phyloP scores from a whole-genome alignment of 2,113 vertebrate genomes.

The Callorhinus ursinus region DNA sequence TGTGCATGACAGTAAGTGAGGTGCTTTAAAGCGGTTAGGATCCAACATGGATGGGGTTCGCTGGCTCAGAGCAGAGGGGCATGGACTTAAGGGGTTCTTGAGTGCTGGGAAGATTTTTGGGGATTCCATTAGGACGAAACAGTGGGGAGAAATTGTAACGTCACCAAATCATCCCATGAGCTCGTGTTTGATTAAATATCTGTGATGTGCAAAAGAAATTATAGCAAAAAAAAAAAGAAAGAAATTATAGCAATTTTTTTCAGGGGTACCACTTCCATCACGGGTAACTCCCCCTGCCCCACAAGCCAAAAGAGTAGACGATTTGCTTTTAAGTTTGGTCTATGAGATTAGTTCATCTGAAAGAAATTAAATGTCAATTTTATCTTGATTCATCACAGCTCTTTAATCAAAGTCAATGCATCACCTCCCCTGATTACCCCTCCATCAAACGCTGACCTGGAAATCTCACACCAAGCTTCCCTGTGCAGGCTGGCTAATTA shows the following conservation, averaged over 20 bases:
- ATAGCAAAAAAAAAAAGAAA: slow-evolving; percentile 61
- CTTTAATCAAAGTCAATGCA: slow-evolving; percentile 87
- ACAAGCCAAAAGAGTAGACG: slow-evolving; percentile 71
- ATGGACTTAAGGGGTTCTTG: not conserved
- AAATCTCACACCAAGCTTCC: slow-evolving; percentile 83
- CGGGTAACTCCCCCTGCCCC: not conserved
- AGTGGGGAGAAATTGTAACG: slow-evolving; percentile 54
- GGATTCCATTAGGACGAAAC: slow-evolving; percentile 51
- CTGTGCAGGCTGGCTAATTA: slow-evolving; percentile 85
- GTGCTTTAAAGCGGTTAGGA: not conserved
- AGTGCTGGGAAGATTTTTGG: not conserved
- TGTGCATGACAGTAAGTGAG: not conserved
- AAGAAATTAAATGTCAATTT: slow-evolving; percentile 86
- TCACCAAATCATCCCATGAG: slow-evolving; percentile 45
- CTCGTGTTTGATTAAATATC: slow-evolving; percentile 72
- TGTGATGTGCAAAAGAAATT: slow-evolving; percentile 71
- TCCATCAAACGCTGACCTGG: slow-evolving; percentile 85
- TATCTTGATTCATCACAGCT: slow-evolving; percentile 86
- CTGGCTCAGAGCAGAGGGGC: not conserved
- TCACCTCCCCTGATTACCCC: slow-evolving; percentile 83
- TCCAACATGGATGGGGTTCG: too few species aligned
- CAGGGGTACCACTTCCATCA: slow-evolving; percentile 69
- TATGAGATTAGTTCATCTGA: slow-evolving; percentile 73
- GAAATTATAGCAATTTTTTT: slow-evolving; percentile 66
- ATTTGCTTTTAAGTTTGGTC: slow-evolving; percentile 81